phyloP scores from a whole-genome alignment of 2,797 vertebrate genomes.

The Leptoclinus maculatus region DNA sequence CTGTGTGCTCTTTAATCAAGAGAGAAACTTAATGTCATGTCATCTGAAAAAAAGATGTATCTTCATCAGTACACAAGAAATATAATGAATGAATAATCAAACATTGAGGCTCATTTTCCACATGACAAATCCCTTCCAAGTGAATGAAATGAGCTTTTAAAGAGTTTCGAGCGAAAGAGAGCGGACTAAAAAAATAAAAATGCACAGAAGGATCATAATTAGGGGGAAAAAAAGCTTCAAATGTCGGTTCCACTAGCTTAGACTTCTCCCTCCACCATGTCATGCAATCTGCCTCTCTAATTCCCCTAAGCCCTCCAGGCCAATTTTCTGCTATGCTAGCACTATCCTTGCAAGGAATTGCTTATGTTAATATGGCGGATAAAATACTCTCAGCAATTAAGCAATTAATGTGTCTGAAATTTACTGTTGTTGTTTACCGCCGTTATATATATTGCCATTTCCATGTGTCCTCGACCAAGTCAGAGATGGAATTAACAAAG shows the following conservation, averaged over 20 bases:
- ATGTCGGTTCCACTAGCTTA: constrained; percentile 92
- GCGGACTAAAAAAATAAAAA: constrained; percentile 60
- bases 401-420: constrained; percentile 92
- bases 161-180: constrained; percentile 58
- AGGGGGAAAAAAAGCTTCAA: constrained; percentile 82
- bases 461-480: constrained; percentile 66
- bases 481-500: constrained; percentile 45
- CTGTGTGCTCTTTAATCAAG: not conserved
- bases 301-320: constrained; percentile 90
- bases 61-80: constrained; percentile 51
- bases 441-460: constrained; percentile 80
- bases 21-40: constrained; percentile 24
- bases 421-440: constrained; percentile 78
- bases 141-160: constrained; percentile 64
- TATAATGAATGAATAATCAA: constrained; percentile 30
- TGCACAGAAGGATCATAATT: constrained; percentile 87
- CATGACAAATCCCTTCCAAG: constrained; percentile 61
- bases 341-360: constrained; percentile 86
- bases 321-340: constrained; percentile 94
- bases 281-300: constrained; percentile 87
- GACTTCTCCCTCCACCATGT: constrained; percentile 84
- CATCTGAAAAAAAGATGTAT: constrained; percentile 27
- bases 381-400: constrained; percentile 91
- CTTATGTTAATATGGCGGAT: constrained; percentile 90
- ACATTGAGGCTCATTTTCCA: constrained; percentile 68